Percentiles rank a stretch among this genome's conserved stretches.
phyloP scores from a whole-genome alignment of 2,113 vertebrate species.

The Scalopus aquaticus region DNA sequence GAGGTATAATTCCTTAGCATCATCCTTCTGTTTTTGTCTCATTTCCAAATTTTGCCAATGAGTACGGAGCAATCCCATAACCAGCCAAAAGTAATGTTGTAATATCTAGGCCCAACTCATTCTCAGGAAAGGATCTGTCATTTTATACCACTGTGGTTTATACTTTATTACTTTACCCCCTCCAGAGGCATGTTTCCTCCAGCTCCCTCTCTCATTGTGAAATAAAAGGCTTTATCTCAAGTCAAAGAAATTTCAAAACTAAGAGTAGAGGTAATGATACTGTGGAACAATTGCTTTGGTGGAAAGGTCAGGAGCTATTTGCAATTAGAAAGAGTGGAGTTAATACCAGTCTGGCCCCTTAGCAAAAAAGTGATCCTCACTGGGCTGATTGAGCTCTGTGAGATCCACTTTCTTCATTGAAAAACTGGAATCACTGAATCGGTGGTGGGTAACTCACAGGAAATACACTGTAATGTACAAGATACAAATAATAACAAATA shows the following conservation, averaged over 20 bases:
- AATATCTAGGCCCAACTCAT: neutral
- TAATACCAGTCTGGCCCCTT: neutral
- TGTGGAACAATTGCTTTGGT: neutral
- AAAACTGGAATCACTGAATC: neutral
- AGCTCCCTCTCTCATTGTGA: neutral
- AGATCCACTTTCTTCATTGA: neutral
- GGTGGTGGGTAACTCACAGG: no score
- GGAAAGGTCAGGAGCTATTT: neutral
- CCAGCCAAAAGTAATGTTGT: neutral
- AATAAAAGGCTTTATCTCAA: slow-evolving; percentile 23
- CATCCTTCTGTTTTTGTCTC: neutral
- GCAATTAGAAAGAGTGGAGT: neutral
- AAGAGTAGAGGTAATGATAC: neutral
- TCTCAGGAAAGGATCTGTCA: slow-evolving; percentile 12
- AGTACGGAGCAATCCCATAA: neutral
- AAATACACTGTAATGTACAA: no score
- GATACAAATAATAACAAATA: no score
- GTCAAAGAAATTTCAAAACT: slow-evolving; percentile 4
- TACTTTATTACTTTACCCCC: slow-evolving; percentile 41
- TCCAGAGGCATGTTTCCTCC: neutral
- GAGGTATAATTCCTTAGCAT: neutral
- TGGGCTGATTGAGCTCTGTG: neutral
- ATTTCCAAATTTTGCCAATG: neutral
- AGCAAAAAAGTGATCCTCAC: neutral
- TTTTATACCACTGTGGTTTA: neutral